Evolutionary conservation across 2,113 vertebrate genomes (phyloP).

Genomic region (Chunga burmeisteri): DNA sequence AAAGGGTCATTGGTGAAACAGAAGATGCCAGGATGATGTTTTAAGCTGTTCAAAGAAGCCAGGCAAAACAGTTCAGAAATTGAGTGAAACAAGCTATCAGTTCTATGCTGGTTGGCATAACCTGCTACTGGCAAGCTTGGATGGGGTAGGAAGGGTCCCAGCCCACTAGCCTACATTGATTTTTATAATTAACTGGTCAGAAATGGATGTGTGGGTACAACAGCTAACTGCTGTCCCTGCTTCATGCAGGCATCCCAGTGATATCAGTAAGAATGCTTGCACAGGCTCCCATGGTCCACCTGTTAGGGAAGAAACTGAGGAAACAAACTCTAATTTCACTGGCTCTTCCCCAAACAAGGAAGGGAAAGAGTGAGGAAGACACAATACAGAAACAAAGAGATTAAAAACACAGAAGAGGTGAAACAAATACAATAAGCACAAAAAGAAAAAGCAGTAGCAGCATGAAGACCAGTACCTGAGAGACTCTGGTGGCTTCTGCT

Average conservation of each 20-base stretch:
- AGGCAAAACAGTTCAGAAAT: not conserved
- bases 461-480: slow-evolving; percentile 79
- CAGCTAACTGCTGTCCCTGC: not conserved
- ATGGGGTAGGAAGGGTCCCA: not conserved
- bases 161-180: not conserved
- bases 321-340: not conserved
- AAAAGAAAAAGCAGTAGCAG: not conserved
- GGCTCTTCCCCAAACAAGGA: not conserved
- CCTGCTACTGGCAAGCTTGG: not conserved
- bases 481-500: slow-evolving; percentile 91
- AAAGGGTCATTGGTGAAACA: not conserved
- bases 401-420: not conserved
- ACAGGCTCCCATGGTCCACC: not conserved
- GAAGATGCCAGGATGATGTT: not conserved
- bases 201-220: not conserved
- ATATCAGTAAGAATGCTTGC: not conserved
- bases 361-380: not conserved
- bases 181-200: not conserved
- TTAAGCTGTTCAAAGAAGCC: not conserved
- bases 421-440: not conserved
- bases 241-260: not conserved
- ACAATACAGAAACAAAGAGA: not conserved
- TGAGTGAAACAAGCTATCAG: not conserved
- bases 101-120: not conserved
- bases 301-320: not conserved